These are phyloP conservation scores for Chromis chromis DNA, from an alignment of 2,797 vertebrate species.

Conservation along the genomic window DNA sequence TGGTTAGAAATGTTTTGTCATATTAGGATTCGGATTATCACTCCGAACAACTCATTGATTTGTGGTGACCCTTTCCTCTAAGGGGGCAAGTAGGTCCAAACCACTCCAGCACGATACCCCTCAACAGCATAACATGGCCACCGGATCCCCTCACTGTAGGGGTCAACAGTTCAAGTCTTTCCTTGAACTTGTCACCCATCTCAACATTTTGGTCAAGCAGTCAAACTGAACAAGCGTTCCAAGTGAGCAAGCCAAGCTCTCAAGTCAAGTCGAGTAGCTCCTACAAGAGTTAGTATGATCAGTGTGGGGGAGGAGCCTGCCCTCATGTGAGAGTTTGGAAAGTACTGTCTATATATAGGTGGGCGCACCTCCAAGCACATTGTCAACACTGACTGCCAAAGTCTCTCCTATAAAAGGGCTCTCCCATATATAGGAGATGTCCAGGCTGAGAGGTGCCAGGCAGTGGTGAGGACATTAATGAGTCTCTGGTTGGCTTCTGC, in stretches of 20 bases:
- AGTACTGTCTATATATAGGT: conserved; percentile 58
- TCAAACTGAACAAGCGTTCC: background rate
- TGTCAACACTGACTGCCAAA: conserved; percentile 26
- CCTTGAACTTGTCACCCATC: no score
- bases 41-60: no score
- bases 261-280: background rate
- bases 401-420: conserved; percentile 16
- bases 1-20: no score
- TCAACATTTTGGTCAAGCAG: background rate
- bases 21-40: no score
- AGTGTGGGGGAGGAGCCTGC: conserved; percentile 1
- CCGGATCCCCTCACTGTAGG: no score
- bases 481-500: background rate
- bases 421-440: background rate
- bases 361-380: conserved; percentile 35
- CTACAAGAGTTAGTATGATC: background rate
- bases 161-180: no score
- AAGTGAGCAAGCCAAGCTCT: background rate
- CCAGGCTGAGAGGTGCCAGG: conserved; percentile 7
- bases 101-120: no score
- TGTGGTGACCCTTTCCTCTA: no score
- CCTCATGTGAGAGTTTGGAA: conserved; percentile 18
- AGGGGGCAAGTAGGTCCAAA: no score
- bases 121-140: no score
- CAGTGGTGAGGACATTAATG: background rate